Percentiles rank a stretch among this genome's conserved stretches.
These are phyloP conservation scores for Machimus atricapillus DNA, from an alignment of 2,888 invertebrate genomes.

Conservation along the genomic window DNA sequence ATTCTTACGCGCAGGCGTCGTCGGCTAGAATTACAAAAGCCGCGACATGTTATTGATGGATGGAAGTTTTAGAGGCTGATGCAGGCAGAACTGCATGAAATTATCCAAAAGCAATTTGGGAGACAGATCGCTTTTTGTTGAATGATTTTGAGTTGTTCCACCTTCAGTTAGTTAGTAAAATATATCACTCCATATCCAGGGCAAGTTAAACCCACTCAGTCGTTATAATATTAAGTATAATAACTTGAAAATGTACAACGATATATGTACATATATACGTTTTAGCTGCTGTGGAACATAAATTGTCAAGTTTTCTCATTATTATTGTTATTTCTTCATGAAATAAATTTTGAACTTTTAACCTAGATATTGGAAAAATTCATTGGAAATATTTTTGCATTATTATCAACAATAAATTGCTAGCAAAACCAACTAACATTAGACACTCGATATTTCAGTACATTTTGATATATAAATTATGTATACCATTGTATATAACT, in stretches of 20 bases:
- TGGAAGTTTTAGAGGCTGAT: neutral
- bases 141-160: neutral
- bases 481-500: no score
- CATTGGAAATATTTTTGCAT: no score
- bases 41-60: neutral
- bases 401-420: no score
- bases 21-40: neutral
- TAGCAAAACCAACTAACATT: no score
- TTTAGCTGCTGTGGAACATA: neutral
- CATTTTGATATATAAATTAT: no score
- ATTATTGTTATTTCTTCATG: neutral
- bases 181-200: neutral
- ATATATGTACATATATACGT: no score
- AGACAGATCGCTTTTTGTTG: neutral
- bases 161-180: neutral
- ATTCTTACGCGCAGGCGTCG: neutral
- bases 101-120: neutral
- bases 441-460: no score
- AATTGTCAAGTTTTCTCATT: neutral
- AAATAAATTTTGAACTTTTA: neutral
- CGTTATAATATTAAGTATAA: neutral
- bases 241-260: neutral
- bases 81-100: neutral
- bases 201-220: neutral
- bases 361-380: no score